Evolutionary conservation across 2,888 invertebrate genomes (phyloP).

Genomic region (Lumbricus terrestris): DNA sequence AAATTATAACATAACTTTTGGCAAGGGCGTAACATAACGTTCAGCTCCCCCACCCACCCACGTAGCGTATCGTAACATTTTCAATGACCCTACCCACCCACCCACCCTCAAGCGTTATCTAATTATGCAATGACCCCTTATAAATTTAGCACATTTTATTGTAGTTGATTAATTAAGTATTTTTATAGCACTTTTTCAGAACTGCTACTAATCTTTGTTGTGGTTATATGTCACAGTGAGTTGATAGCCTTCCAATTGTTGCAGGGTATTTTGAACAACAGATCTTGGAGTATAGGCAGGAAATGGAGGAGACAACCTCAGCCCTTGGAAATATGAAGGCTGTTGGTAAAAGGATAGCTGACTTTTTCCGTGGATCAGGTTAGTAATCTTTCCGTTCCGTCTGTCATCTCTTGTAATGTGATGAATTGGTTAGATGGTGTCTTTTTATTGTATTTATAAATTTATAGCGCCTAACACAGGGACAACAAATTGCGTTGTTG

Average conservation of each 20-base stretch:
- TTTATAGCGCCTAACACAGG: no score
- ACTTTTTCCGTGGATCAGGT: conserved; percentile 28
- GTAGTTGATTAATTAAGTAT: background rate
- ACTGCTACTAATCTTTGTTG: background rate
- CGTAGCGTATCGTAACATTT: no score
- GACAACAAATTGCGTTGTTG: background rate
- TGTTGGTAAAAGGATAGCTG: conserved; percentile 42
- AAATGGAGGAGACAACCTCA: conserved; percentile 37
- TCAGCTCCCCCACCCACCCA: no score
- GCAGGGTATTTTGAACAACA: conserved; percentile 46
- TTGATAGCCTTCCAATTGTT: no score
- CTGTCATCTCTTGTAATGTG: background rate
- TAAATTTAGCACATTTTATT: no score
- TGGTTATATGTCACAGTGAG: background rate
- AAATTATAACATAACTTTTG: no score
- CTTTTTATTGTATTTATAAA: no score
- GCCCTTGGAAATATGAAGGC: conserved; percentile 41
- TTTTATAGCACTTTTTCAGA: background rate
- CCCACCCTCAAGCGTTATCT: no score
- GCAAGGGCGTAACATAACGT: no score
- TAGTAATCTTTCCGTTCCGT: conserved; percentile 10
- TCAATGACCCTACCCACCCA: no score
- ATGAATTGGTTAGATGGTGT: background rate
- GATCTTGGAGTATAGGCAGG: conserved; percentile 42
- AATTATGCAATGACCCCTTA: no score